Evolutionary conservation across 2,888 invertebrate genomes (phyloP).

Genomic region (Pegoplata infirma): DNA sequence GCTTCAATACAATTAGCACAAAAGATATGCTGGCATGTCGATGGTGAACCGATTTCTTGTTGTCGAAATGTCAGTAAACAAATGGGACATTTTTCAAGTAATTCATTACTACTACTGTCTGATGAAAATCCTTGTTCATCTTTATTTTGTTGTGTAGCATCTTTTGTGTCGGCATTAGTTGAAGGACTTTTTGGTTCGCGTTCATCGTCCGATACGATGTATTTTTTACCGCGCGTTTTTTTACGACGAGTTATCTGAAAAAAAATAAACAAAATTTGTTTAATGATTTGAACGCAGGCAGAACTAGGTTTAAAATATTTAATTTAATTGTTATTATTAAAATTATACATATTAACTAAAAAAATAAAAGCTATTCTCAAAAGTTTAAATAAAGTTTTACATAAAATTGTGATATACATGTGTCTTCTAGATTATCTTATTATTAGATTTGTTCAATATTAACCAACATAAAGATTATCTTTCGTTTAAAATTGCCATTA

Average conservation of each 20-base stretch:
- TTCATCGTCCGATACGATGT: conserved; percentile 67
- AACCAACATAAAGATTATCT: too few relatives aligned
- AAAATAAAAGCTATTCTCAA: too few relatives aligned
- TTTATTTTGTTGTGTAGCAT: conserved; percentile 14
- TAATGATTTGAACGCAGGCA: too few relatives aligned
- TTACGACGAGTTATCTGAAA: conserved; percentile 66
- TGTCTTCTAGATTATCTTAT: too few relatives aligned
- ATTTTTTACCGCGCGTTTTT: conserved; percentile 64
- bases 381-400: too few relatives aligned
- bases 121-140: conserved; percentile 73
- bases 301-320: too few relatives aligned
- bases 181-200: conserved; percentile 42
- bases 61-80: conserved; percentile 87
- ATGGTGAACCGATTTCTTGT: conserved; percentile 91
- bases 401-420: too few relatives aligned
- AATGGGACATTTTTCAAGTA: conserved; percentile 93
- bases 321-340: too few relatives aligned
- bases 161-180: conserved; percentile 23
- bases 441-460: too few relatives aligned
- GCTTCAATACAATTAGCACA: conserved; percentile 93
- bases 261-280: too few relatives aligned
- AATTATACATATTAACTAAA: too few relatives aligned
- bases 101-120: conserved; percentile 82
- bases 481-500: too few relatives aligned
- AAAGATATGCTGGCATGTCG: conserved; percentile 92